Conservation (phyloP, 2,888 invertebrate genomes). For the Mayetiola destructor region DNA sequence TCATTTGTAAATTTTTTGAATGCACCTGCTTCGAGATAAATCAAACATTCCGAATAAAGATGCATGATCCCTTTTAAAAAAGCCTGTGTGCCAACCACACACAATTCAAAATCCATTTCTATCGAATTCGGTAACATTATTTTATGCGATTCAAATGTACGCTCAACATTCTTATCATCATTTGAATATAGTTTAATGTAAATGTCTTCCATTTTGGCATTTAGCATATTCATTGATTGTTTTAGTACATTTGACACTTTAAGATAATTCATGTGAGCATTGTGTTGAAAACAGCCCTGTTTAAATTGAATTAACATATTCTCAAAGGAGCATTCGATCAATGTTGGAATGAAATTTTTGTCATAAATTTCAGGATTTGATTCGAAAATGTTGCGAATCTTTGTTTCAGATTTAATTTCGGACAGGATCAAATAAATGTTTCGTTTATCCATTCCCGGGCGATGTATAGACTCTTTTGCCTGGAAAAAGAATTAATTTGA, state of each 20-base stretch:
- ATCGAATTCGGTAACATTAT: background rate
- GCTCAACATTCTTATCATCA: background rate
- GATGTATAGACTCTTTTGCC: no score
- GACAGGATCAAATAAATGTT: background rate
- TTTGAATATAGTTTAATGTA: background rate
- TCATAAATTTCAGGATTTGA: background rate
- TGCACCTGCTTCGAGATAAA: background rate
- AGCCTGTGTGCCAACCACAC: no score
- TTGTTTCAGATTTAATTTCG: slow-evolving; percentile 33
- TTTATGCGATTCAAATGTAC: background rate
- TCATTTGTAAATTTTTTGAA: background rate
- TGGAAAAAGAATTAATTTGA: no score
- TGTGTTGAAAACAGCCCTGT: slow-evolving; percentile 32
- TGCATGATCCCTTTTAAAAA: background rate
- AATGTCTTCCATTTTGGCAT: background rate
- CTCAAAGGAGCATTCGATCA: slow-evolving; percentile 39
- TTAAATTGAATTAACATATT: slow-evolving; percentile 36
- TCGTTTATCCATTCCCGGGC: background rate
- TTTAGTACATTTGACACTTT: slow-evolving; percentile 32
- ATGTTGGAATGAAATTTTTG: slow-evolving; percentile 29
- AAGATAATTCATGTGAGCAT: slow-evolving; percentile 34
- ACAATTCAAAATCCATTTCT: background rate
- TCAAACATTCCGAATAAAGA: background rate
- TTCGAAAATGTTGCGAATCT: slow-evolving; percentile 17
- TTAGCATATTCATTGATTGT: slow-evolving; percentile 25